These are phyloP conservation scores for Ellobium chinense DNA, from an alignment of 2,888 invertebrate species.

Conservation along the genomic window DNA sequence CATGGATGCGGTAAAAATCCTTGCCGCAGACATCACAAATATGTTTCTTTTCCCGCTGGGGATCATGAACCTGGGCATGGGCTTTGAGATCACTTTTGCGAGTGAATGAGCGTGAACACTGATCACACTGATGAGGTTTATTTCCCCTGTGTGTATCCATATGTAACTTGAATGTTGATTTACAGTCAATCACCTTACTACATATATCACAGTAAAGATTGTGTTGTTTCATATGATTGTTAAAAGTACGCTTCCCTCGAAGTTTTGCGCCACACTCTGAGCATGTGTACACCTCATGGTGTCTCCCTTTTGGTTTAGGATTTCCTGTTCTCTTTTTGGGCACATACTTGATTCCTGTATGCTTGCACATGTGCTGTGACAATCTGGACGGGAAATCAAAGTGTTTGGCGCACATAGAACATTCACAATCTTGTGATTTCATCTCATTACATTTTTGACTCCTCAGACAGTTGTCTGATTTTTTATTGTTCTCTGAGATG, in stretches of 20 bases:
- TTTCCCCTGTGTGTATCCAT: neutral
- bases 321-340: neutral
- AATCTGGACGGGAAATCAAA: neutral
- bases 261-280: neutral
- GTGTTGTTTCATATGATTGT: neutral
- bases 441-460: neutral
- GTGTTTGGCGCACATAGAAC: neutral
- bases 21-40: conserved; percentile 3
- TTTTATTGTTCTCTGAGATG: too few relatives aligned
- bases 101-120: conserved; percentile 2
- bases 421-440: neutral
- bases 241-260: neutral
- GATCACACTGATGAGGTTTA: neutral
- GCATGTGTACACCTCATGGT: neutral
- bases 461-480: too few relatives aligned
- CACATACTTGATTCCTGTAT: neutral
- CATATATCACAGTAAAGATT: neutral
- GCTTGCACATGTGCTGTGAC: neutral
- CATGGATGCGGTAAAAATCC: neutral
- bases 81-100: conserved; percentile 7
- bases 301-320: neutral
- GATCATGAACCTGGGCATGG: neutral
- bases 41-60: neutral
- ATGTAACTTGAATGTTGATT: neutral
- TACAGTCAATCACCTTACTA: neutral